Evolutionary conservation across 2,888 invertebrate species (phyloP), one percentile per base, ranked within the genome.

Genomic region (Xestia c-nigrum): DNA sequence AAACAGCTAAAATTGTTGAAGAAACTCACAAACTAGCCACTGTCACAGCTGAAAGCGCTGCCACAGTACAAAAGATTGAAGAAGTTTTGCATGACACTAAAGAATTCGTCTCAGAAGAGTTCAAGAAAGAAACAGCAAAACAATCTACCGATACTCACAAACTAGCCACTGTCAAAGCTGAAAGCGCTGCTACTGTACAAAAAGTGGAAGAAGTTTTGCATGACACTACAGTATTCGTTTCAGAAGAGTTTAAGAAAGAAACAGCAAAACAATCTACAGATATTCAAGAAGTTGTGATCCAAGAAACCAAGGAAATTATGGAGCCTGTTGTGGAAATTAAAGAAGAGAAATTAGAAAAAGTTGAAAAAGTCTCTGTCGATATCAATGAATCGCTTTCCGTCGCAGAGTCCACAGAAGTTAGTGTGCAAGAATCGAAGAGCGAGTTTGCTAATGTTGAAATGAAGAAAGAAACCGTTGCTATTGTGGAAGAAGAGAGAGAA

Each of bases 1-100:
- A 90, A 76, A 78, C 83, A 16, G 87, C 89, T 55, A 79, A 88
- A 67, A 59, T 87, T 24, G 68, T 90, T 64, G 89, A 91, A 76
- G 86, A 89, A 46, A 76, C 88, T 6, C 80, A 84, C 31, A 78
- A 89, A 65, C 64, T 88, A 64, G 80, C 85, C 65, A 76, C 83
- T 31, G 84, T 83, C 5, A 81, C 71, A 6, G 85, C 85, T 69
- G 77, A 89, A 72, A 86, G 77, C 66, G 80, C 89, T 72, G 79
- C 88, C 16, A 83, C 83, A 40, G 77, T 90, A 21, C 80, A 90
- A 66, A 84, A 83, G 38, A 74, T 82, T 14, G 81, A 89, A 72
- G 82, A 86, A 71, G 57, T 47, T 1, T 47, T 79, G 0, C 69
- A 85, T n/a, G 85, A 89, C 57, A 85, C 85, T 24, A 84, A 87